Evolutionary conservation across 2,113 vertebrate genomes (phyloP).

Genomic region (Rattus rattus): DNA sequence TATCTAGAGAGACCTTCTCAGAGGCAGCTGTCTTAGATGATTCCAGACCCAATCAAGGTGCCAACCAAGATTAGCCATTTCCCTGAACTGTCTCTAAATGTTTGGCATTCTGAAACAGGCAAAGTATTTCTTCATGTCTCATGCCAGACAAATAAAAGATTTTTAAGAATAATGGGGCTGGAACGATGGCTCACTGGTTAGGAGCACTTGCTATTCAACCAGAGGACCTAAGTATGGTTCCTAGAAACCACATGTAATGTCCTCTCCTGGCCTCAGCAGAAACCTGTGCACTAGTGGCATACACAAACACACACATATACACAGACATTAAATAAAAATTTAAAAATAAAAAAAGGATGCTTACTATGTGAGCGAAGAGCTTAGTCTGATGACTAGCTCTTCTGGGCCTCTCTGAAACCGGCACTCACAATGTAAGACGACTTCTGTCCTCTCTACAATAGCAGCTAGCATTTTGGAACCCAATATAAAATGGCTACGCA

Average conservation of each 20-base stretch:
- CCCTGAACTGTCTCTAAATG: not conserved
- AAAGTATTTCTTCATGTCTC: not conserved
- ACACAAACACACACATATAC: not conserved
- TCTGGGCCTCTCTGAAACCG: conserved; percentile 26
- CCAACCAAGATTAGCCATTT: not conserved
- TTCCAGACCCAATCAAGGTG: not conserved
- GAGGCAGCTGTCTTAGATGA: not conserved
- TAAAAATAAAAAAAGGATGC: not conserved
- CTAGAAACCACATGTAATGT: not conserved
- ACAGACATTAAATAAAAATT: not conserved
- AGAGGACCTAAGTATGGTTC: not conserved
- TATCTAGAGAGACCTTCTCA: not conserved
- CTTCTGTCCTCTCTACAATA: not conserved
- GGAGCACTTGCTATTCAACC: not conserved
- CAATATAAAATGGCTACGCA: not conserved
- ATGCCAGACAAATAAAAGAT: not conserved
- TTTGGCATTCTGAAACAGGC: not conserved
- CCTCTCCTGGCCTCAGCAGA: not conserved
- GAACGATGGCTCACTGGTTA: not conserved
- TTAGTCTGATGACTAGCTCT: not conserved
- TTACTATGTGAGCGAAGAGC: not conserved
- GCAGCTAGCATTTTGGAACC: not conserved
- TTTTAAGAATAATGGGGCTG: not conserved
- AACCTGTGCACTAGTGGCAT: not conserved
- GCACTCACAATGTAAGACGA: not conserved